These are phyloP conservation scores for Zaprionus obscuricornis DNA, from an alignment of 2,888 invertebrate genomes.

Conservation along the genomic window DNA sequence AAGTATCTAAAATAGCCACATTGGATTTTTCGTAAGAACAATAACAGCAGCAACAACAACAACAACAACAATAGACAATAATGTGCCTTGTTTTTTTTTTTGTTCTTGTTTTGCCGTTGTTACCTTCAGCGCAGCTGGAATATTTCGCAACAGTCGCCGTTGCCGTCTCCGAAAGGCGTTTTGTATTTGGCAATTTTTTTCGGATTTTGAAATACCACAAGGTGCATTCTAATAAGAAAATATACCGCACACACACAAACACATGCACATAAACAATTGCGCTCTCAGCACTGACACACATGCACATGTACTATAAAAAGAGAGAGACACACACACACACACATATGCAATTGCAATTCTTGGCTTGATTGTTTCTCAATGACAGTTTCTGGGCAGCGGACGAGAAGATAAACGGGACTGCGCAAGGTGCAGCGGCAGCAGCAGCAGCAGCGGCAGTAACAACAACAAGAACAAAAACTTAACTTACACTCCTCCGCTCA, in stretches of 20 bases:
- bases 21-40: constrained; percentile 67
- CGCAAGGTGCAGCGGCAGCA: constrained; percentile 39
- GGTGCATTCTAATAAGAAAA: constrained; percentile 72
- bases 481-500: constrained; percentile 50
- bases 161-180: constrained; percentile 69
- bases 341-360: constrained; percentile 61
- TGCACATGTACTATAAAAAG: background rate
- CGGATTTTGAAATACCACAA: constrained; percentile 77
- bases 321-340: constrained; percentile 34
- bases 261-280: background rate
- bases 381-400: constrained; percentile 37
- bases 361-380: constrained; percentile 67
- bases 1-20: constrained; percentile 65
- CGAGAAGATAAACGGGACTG: constrained; percentile 19
- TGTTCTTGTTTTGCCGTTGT: constrained; percentile 41
- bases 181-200: constrained; percentile 75
- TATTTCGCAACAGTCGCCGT: constrained; percentile 74
- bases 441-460: constrained; percentile 1
- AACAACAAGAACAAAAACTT: constrained; percentile 36
- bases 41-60: constrained; percentile 40
- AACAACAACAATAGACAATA: constrained; percentile 44
- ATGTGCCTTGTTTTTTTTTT: constrained; percentile 63
- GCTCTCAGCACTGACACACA: constrained; percentile 11
- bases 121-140: constrained; percentile 76
- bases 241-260: constrained; percentile 32